Evolutionary conservation across 2,797 vertebrate species (phyloP).

Genomic region (Cirrhinus molitorella): DNA sequence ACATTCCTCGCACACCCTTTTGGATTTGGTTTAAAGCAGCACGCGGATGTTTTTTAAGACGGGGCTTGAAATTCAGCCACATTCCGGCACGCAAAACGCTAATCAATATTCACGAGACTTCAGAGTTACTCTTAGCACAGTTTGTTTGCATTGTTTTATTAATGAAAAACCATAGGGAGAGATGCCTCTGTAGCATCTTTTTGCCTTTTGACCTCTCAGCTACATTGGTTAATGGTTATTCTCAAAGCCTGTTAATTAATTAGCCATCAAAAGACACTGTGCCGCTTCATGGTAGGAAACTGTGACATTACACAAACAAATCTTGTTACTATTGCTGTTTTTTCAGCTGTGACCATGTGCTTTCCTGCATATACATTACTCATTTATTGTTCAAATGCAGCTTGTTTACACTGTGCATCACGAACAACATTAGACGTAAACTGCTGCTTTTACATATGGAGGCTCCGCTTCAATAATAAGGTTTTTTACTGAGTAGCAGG

Average conservation of each 20-base stretch:
- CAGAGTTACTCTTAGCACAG: not conserved
- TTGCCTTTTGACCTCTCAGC: not conserved
- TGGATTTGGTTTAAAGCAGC: not conserved
- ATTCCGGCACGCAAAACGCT: slow-evolving; percentile 7
- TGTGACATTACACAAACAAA: slow-evolving; percentile 26
- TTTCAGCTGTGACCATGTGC: slow-evolving; percentile 56
- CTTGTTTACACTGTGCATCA: not conserved
- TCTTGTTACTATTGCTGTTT: slow-evolving; percentile 44
- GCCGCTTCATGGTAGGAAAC: slow-evolving; percentile 48
- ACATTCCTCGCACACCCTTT: slow-evolving; percentile 6
- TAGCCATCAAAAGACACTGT: slow-evolving; percentile 63
- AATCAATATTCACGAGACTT: slow-evolving; percentile 7
- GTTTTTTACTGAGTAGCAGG: slow-evolving; percentile 17
- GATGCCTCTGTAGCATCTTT: not conserved
- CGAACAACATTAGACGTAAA: not conserved
- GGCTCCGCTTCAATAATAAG: slow-evolving; percentile 7
- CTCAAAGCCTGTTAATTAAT: slow-evolving; percentile 65
- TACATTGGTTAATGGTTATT: slow-evolving; percentile 40
- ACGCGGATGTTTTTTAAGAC: not conserved
- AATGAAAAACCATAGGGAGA: not conserved
- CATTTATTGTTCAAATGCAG: not conserved
- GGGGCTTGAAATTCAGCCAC: not conserved
- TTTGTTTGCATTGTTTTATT: slow-evolving; percentile 5
- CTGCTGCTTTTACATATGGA: slow-evolving; percentile 16
- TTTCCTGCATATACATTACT: slow-evolving; percentile 41